Conservation (phyloP, 2,797 vertebrate species). For the Nyctibius grandis region DNA sequence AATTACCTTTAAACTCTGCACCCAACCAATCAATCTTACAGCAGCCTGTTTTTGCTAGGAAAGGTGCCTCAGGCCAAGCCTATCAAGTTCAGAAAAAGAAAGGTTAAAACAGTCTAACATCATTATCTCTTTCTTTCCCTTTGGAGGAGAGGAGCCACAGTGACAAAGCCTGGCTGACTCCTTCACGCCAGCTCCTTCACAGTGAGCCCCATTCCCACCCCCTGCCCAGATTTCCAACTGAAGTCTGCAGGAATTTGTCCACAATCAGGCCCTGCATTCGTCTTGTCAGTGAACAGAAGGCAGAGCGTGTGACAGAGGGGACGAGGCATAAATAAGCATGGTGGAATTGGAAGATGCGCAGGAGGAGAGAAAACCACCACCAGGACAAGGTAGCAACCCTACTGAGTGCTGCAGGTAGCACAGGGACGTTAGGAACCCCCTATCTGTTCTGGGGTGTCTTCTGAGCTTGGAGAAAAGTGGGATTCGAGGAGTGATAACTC, state of each 20-base stretch:
- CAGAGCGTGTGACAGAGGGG: background rate
- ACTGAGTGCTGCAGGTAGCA: background rate
- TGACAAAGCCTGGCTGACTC: background rate
- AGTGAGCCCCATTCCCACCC: background rate
- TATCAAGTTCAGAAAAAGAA: constrained; percentile 59
- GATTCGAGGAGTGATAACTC: background rate
- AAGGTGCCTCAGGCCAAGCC: constrained; percentile 55
- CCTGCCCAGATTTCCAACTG: background rate
- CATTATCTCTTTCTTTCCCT: constrained; percentile 42
- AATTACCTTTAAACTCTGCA: constrained; percentile 63
- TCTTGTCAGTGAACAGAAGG: background rate
- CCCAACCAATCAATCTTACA: constrained; percentile 60
- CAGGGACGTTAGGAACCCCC: background rate
- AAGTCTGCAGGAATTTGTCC: background rate
- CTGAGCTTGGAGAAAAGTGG: background rate
- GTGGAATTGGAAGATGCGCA: background rate
- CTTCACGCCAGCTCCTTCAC: background rate
- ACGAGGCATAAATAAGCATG: background rate
- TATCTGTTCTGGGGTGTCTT: background rate
- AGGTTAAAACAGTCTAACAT: constrained; percentile 67
- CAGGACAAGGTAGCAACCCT: background rate
- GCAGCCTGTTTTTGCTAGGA: constrained; percentile 60
- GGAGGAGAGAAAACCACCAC: background rate
- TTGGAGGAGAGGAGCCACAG: background rate
- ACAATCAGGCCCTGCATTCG: background rate